Conservation (phyloP, 2,797 vertebrate species). For the Pogonophryne albipinna region DNA sequence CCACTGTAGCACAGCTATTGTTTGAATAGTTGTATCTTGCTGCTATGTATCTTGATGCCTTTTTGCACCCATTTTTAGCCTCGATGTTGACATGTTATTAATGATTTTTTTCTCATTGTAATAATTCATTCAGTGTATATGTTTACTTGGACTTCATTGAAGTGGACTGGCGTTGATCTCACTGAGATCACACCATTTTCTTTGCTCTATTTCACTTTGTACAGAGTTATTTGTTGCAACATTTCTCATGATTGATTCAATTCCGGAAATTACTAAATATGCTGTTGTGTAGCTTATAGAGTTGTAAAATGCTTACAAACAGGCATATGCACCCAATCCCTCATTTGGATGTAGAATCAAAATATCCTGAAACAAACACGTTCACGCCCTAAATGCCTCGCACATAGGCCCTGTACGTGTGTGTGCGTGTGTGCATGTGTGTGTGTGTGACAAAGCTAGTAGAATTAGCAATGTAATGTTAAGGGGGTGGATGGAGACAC, state of each 20-base stretch:
- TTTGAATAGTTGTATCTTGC: slow-evolving; percentile 2
- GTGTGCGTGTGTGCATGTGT: slow-evolving; percentile 6
- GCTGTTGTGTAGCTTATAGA: background rate
- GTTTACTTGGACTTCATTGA: background rate
- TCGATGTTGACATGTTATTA: background rate
- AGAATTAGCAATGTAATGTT: slow-evolving; percentile 29
- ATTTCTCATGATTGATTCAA: slow-evolving; percentile 1
- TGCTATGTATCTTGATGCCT: background rate
- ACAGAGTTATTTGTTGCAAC: slow-evolving; percentile 1
- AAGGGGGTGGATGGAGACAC: slow-evolving; percentile 11
- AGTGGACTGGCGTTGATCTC: background rate
- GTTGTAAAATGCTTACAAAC: background rate
- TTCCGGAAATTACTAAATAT: background rate
- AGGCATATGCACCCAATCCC: too few species aligned
- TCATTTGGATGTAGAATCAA: background rate
- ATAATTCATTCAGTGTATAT: slow-evolving; percentile 5
- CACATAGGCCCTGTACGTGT: too few species aligned
- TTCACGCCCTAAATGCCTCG: background rate
- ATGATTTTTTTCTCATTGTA: background rate
- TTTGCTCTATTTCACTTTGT: background rate
- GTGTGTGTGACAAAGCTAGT: background rate
- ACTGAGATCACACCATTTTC: background rate
- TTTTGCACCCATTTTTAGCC: background rate
- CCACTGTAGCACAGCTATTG: background rate
- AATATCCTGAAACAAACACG: background rate